Conservation (phyloP, 2,113 vertebrate species). For the Neolamprologus variostigma region DNA sequence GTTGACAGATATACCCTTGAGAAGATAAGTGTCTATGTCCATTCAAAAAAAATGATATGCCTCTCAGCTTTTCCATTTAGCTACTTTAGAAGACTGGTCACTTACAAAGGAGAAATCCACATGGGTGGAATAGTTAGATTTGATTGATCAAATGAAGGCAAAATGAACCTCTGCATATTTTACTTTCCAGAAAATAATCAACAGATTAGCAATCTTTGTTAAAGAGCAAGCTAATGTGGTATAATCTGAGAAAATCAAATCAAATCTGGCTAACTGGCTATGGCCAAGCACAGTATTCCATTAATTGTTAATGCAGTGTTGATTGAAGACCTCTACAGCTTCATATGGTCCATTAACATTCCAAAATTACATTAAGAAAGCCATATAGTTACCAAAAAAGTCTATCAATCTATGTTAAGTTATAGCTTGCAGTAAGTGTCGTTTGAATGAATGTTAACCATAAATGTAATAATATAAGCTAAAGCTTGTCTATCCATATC, state of each 20-base stretch:
- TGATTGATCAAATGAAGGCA: background rate
- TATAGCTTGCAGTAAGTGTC: background rate
- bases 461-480: background rate
- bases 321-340: background rate
- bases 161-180: background rate
- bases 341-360: background rate
- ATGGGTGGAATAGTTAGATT: background rate
- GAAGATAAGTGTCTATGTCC: conserved; percentile 16
- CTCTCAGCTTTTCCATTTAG: background rate
- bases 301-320: background rate
- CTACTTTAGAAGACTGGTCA: background rate
- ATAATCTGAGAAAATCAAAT: background rate
- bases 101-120: background rate
- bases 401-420: background rate
- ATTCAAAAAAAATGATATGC: background rate
- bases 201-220: background rate
- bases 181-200: background rate
- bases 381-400: background rate
- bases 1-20: conserved; percentile 18
- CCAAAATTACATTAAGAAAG: background rate
- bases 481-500: background rate
- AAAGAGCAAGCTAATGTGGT: background rate
- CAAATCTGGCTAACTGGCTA: background rate
- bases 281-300: background rate
- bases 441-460: background rate